Percentiles rank a stretch among this genome's conserved stretches.
These are phyloP conservation scores for Tenebrosternarchus preto DNA, from an alignment of 2,113 vertebrate species.

Conservation along the genomic window DNA sequence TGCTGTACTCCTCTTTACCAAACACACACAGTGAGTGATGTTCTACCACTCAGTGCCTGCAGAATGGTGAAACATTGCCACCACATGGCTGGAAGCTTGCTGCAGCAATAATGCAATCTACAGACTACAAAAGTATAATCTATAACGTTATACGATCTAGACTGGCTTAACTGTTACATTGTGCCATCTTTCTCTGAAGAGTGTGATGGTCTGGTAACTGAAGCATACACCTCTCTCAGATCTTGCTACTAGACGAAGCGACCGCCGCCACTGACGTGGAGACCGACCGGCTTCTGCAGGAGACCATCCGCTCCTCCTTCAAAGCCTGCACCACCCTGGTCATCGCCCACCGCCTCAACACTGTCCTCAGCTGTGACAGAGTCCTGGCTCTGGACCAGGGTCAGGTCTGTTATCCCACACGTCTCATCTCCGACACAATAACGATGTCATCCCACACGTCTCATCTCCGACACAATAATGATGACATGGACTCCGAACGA, in stretches of 20 bases:
- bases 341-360: slow-evolving; percentile 94
- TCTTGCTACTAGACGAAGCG: slow-evolving; percentile 93
- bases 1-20: slow-evolving; percentile 3
- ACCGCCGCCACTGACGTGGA: slow-evolving; percentile 94
- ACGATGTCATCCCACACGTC: slow-evolving; percentile 16
- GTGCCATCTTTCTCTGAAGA: not conserved
- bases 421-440: slow-evolving; percentile 18
- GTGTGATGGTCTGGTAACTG: not conserved
- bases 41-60: not conserved
- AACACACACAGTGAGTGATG: not conserved
- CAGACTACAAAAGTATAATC: not conserved
- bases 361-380: slow-evolving; percentile 89
- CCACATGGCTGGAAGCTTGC: slow-evolving; percentile 56
- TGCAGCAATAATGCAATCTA: not conserved
- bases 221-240: slow-evolving; percentile 66
- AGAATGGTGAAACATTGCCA: slow-evolving; percentile 64
- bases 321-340: slow-evolving; percentile 91
- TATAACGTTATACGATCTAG: not conserved
- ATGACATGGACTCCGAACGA: not conserved
- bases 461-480: not conserved
- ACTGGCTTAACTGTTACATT: not conserved
- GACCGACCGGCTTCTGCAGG: slow-evolving; percentile 90
- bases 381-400: slow-evolving; percentile 95
- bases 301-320: slow-evolving; percentile 89
- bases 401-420: slow-evolving; percentile 76